These are phyloP conservation scores for Ailuropoda melanoleuca DNA, from an alignment of 2,113 vertebrate species.

Conservation along the genomic window DNA sequence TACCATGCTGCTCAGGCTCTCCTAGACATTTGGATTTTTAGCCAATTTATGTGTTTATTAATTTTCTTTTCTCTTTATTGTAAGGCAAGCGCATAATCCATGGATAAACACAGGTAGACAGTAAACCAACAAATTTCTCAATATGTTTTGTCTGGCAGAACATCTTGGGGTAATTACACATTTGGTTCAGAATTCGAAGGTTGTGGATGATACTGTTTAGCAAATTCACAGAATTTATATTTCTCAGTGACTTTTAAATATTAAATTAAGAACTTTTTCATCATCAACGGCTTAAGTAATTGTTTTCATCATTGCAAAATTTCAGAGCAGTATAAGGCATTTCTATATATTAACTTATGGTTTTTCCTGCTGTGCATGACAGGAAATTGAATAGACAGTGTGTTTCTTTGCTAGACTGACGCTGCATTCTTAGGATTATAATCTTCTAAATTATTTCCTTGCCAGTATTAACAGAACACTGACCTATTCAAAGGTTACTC, in stretches of 20 bases:
- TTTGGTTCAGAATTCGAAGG: constrained; percentile 58
- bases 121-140: constrained; percentile 62
- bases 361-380: not conserved
- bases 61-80: constrained; percentile 13
- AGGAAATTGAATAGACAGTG: constrained; percentile 40
- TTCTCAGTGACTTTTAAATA: constrained; percentile 52
- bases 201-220: constrained; percentile 62
- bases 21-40: constrained; percentile 46
- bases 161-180: constrained; percentile 66
- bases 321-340: constrained; percentile 8
- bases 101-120: constrained; percentile 46
- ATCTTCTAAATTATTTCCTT: constrained; percentile 66
- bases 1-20: not conserved
- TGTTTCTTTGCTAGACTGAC: constrained; percentile 68
- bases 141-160: constrained; percentile 57
- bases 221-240: constrained; percentile 52
- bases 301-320: not conserved
- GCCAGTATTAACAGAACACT: constrained; percentile 75
- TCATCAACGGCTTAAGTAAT: not conserved
- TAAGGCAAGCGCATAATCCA: constrained; percentile 28
- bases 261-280: constrained; percentile 52
- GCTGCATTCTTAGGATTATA: constrained; percentile 63
- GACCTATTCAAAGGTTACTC: constrained; percentile 56
- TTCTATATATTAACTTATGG: not conserved
- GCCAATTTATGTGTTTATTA: constrained; percentile 12